A percentile compares a stretch with the other conserved stretches of the same genome.
Evolutionary conservation across 2,797 vertebrate species (phyloP).

Genomic region (Liparis tanakae): DNA sequence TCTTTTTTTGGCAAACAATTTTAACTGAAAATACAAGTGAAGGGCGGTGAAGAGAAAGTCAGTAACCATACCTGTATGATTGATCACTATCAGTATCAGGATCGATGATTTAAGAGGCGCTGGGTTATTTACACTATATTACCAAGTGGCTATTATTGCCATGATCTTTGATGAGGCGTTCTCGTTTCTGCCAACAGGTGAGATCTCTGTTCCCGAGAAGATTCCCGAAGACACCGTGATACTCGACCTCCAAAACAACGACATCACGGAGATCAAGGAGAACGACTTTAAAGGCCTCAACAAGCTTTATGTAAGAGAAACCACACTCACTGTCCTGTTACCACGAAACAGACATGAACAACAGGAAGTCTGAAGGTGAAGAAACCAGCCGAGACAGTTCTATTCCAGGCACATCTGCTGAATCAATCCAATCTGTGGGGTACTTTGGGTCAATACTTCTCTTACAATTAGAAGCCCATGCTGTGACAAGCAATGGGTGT

Average conservation of each 20-base stretch:
- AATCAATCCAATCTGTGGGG: not conserved
- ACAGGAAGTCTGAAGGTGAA: not conserved
- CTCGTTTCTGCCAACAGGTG: conserved; percentile 79
- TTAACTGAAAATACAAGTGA: too few species aligned
- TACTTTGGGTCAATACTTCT: not conserved
- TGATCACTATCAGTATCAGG: too few species aligned
- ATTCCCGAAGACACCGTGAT: conserved; percentile 92
- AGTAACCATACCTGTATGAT: too few species aligned
- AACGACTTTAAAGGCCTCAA: conserved; percentile 92
- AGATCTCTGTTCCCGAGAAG: conserved; percentile 90
- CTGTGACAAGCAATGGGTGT: not conserved
- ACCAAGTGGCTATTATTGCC: too few species aligned
- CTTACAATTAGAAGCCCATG: not conserved
- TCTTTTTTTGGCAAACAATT: too few species aligned
- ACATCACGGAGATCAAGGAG: conserved; percentile 96
- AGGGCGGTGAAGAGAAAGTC: too few species aligned
- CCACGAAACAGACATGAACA: conserved; percentile 7
- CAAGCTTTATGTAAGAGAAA: conserved; percentile 90
- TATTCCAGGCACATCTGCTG: not conserved
- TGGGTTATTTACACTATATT: too few species aligned
- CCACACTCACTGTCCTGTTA: not conserved
- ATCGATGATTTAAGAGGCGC: too few species aligned
- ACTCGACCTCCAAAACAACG: conserved; percentile 98
- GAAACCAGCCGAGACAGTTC: not conserved
- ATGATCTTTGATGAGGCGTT: conserved; percentile 7